phyloP scores from a whole-genome alignment of 1,140 invertebrate species.

The Homalodisca vitripennis region DNA sequence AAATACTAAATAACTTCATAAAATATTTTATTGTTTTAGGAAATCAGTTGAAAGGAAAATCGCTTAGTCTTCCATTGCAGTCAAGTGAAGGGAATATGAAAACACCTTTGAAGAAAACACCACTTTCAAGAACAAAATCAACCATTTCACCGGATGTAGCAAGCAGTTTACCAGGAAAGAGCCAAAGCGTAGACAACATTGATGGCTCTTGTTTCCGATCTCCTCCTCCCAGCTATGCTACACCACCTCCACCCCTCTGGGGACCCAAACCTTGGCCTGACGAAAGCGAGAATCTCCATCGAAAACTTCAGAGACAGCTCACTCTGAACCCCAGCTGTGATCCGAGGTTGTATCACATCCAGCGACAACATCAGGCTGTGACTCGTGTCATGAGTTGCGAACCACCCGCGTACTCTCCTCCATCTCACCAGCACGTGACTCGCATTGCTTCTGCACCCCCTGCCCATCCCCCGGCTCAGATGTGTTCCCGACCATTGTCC shows the following conservation, averaged over 20 bases:
- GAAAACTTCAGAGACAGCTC: slow-evolving; percentile 76
- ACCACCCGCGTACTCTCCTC: slow-evolving; percentile 44
- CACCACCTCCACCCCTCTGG: slow-evolving; percentile 31
- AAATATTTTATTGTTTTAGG: slow-evolving; percentile 34
- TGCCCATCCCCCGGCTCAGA: slow-evolving; percentile 53
- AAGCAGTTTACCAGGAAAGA: slow-evolving; percentile 39
- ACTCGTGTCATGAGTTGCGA: slow-evolving; percentile 38
- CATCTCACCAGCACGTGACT: slow-evolving; percentile 53
- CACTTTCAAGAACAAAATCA: slow-evolving; percentile 58
- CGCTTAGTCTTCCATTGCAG: slow-evolving; percentile 49
- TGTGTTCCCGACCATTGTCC: slow-evolving; percentile 43
- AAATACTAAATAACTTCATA: no score
- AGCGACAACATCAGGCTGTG: slow-evolving; percentile 42
- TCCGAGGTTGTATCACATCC: slow-evolving; percentile 60
- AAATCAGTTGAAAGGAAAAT: slow-evolving; percentile 48
- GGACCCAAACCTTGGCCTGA: slow-evolving; percentile 35
- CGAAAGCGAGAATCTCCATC: slow-evolving; percentile 65
- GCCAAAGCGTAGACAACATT: slow-evolving; percentile 45
- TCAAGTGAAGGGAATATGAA: slow-evolving; percentile 39
- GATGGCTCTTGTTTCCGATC: slow-evolving; percentile 4
- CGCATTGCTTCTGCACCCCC: slow-evolving; percentile 68
- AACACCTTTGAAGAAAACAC: slow-evolving; percentile 51
- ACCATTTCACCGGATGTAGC: slow-evolving; percentile 45
- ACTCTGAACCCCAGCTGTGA: slow-evolving; percentile 78
- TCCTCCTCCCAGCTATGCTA: slow-evolving; percentile 27